Conservation (phyloP, 1,140 invertebrate species). For the Microplitis mediator region DNA sequence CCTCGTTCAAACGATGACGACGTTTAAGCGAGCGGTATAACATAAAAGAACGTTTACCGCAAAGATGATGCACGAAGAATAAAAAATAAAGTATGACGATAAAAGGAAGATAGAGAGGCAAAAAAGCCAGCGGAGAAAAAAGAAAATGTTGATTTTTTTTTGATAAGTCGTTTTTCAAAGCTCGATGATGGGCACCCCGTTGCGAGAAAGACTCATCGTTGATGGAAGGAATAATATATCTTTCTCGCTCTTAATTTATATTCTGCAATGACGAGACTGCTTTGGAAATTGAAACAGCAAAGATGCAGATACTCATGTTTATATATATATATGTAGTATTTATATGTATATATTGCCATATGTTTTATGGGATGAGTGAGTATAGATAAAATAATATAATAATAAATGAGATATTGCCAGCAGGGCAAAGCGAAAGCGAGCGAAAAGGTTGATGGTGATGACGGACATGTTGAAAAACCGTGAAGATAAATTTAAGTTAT, state of each 20-base stretch:
- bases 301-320: constrained; percentile 5
- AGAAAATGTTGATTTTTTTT: neutral
- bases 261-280: constrained; percentile 6
- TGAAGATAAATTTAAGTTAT: constrained; percentile 11
- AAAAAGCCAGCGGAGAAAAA: neutral
- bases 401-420: constrained; percentile 9
- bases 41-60: constrained; percentile 34
- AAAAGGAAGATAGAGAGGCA: neutral
- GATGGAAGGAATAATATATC: constrained; percentile 9
- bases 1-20: neutral
- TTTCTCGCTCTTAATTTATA: constrained; percentile 4
- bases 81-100: neutral
- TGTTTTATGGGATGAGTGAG: neutral
- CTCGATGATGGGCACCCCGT: constrained; percentile 20
- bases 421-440: constrained; percentile 1
- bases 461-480: constrained; percentile 8
- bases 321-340: neutral
- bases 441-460: neutral
- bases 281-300: constrained; percentile 12
- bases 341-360: neutral
- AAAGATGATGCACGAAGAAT: constrained; percentile 2
- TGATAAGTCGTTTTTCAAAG: constrained; percentile 18
- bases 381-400: constrained; percentile 14
- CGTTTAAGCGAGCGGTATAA: constrained; percentile 36
- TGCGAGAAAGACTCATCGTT: neutral